phyloP scores from a whole-genome alignment of 2,113 vertebrate genomes.

The Solenodon paradoxus region DNA sequence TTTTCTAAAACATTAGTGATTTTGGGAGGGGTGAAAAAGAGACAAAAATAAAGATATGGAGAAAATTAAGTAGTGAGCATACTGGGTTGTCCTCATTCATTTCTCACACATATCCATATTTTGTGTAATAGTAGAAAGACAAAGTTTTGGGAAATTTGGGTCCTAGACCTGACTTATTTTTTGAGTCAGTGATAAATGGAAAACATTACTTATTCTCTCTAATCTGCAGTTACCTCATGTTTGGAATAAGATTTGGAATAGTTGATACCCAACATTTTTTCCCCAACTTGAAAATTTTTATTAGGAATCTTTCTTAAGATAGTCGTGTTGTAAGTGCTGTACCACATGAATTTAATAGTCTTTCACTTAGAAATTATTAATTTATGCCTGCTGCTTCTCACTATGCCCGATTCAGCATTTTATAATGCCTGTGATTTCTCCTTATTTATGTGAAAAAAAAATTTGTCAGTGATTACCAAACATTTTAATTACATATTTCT shows the following conservation, averaged over 20 bases:
- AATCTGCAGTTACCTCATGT: background rate
- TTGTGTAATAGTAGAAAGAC: background rate
- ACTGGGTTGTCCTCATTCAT: background rate
- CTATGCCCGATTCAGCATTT: background rate
- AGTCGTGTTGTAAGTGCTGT: background rate
- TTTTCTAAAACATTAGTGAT: background rate
- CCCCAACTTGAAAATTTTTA: background rate
- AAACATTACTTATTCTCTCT: background rate
- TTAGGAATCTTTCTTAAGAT: background rate
- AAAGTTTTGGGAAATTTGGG: background rate
- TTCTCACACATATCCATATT: background rate
- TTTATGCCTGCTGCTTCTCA: background rate
- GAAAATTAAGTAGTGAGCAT: background rate
- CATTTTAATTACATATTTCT: background rate
- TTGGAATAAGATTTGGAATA: conserved; percentile 22
- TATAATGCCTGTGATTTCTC: background rate
- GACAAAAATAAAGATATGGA: background rate
- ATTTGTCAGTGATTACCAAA: background rate
- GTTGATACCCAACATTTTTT: background rate
- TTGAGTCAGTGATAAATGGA: background rate
- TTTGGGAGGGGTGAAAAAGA: background rate
- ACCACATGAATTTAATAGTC: background rate
- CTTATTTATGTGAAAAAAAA: background rate
- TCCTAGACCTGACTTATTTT: background rate
- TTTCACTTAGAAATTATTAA: conserved; percentile 10